phyloP scores from a whole-genome alignment of 2,113 vertebrate species.

The Corydoras sp. region DNA sequence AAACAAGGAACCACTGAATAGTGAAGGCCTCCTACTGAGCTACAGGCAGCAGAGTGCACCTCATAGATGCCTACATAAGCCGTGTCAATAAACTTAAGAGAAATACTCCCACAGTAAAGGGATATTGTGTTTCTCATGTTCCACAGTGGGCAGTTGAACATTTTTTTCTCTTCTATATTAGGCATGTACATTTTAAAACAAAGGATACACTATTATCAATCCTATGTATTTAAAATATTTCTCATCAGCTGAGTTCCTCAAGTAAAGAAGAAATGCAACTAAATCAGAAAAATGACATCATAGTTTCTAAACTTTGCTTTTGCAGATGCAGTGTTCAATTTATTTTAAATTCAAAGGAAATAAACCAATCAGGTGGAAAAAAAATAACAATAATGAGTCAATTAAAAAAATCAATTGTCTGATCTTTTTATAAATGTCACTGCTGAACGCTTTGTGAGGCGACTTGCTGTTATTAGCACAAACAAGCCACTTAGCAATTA shows the following conservation, averaged over 20 bases:
- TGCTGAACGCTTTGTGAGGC: neutral
- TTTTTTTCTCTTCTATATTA: conserved; percentile 1
- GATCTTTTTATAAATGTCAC: neutral
- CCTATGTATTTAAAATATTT: neutral
- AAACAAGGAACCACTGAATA: conserved; percentile 58
- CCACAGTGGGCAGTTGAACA: neutral
- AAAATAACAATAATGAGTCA: too few relatives aligned
- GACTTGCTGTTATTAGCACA: neutral
- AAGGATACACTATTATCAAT: neutral
- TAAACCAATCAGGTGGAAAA: too few relatives aligned
- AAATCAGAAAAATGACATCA: too few relatives aligned
- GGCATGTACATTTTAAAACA: neutral
- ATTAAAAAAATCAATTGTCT: too few relatives aligned
- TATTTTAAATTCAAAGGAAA: too few relatives aligned
- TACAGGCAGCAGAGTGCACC: conserved; percentile 17
- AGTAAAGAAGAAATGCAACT: too few relatives aligned
- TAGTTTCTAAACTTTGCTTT: too few relatives aligned
- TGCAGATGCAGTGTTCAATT: too few relatives aligned
- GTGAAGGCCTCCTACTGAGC: conserved; percentile 45
- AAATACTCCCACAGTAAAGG: conserved; percentile 19
- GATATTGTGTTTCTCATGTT: conserved; percentile 20
- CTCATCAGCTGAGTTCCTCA: too few relatives aligned
- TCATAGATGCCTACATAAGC: conserved; percentile 26
- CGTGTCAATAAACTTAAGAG: conserved; percentile 30
- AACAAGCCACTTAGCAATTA: neutral